Conservation (phyloP, 2,888 invertebrate species). For the Zootermopsis nevadensis region DNA sequence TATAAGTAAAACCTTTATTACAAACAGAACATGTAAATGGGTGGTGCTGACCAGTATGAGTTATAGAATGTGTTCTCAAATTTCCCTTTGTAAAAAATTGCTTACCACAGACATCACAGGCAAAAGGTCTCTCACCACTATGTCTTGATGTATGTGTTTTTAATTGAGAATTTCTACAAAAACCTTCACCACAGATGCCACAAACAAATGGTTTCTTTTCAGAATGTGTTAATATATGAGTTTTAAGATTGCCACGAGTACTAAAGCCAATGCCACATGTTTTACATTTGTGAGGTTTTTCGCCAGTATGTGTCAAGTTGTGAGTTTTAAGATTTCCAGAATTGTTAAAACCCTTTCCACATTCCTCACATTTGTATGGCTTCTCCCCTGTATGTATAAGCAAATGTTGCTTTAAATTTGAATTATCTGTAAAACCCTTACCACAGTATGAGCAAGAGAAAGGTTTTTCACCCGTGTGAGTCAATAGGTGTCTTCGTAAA, state of each 20-base stretch:
- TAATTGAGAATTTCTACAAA: background rate
- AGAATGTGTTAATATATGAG: background rate
- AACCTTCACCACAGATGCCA: background rate
- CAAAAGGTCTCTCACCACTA: slow-evolving; percentile 24
- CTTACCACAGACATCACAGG: slow-evolving; percentile 20
- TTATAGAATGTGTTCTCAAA: no score
- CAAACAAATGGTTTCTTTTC: background rate
- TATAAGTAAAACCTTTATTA: no score
- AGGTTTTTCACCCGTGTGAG: background rate
- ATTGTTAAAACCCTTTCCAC: background rate
- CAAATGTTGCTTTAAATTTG: background rate
- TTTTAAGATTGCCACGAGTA: background rate
- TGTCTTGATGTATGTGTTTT: slow-evolving; percentile 14
- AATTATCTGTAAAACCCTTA: background rate
- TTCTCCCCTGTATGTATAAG: background rate
- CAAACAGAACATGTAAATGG: no score
- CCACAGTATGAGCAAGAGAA: background rate
- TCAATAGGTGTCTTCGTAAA: background rate
- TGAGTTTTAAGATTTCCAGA: background rate
- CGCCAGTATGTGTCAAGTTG: background rate
- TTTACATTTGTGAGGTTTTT: background rate
- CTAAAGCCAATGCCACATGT: background rate
- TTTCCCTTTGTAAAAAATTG: slow-evolving; percentile 1
- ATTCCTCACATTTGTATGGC: background rate
- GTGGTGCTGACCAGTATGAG: no score